Evolutionary conservation across 1,140 invertebrate species (phyloP).

Genomic region (Anastrepha obliqua): DNA sequence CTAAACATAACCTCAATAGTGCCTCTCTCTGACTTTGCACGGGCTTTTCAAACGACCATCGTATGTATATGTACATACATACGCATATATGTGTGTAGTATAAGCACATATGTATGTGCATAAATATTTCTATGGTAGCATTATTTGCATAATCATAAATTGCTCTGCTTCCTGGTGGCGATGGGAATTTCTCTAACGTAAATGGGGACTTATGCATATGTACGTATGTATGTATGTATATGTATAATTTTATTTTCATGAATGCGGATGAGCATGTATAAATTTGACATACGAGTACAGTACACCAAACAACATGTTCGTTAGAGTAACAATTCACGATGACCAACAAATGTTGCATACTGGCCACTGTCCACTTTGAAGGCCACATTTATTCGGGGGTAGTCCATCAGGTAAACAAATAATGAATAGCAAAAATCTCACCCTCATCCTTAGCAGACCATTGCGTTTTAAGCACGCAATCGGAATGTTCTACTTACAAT

Average conservation of each 20-base stretch:
- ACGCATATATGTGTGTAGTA: too few relatives aligned
- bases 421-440: neutral
- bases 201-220: neutral
- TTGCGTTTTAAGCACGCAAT: constrained; percentile 14
- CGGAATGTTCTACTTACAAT: neutral
- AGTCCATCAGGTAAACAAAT: neutral
- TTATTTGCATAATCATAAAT: too few relatives aligned
- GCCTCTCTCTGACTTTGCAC: too few relatives aligned
- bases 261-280: neutral
- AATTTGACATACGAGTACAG: neutral
- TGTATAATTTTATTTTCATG: too few relatives aligned
- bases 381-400: neutral
- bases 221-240: neutral
- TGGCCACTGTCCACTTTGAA: constrained; percentile 7
- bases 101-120: too few relatives aligned
- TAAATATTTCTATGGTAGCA: too few relatives aligned
- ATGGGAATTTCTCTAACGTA: too few relatives aligned
- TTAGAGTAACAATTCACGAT: neutral
- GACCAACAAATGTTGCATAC: neutral
- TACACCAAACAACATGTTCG: neutral
- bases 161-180: too few relatives aligned
- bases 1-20: too few relatives aligned
- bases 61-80: too few relatives aligned
- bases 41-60: too few relatives aligned
- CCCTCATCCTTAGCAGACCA: constrained; percentile 14